phyloP scores from a whole-genome alignment of 2,113 vertebrate species.

The Brachirus orientalis region DNA sequence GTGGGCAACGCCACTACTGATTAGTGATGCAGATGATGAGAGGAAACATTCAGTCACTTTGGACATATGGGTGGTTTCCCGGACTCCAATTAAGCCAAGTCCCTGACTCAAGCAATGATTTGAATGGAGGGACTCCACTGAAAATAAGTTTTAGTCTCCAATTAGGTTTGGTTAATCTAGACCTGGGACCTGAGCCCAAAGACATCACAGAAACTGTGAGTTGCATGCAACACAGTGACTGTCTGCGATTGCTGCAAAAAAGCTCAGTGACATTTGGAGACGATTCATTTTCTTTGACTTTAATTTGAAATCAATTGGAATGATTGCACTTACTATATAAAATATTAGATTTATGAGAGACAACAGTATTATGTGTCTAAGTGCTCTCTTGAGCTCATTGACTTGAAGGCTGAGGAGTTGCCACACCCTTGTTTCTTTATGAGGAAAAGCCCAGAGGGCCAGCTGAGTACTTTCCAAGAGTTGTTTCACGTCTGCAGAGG shows the following conservation, averaged over 20 bases:
- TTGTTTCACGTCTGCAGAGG: slow-evolving; percentile 72
- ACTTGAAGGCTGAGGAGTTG: slow-evolving; percentile 42
- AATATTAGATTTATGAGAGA: slow-evolving; percentile 35
- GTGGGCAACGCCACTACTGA: slow-evolving; percentile 57
- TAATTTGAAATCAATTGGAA: slow-evolving; percentile 43
- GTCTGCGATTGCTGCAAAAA: slow-evolving; percentile 8
- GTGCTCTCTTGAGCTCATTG: slow-evolving; percentile 57
- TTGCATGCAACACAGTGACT: slow-evolving; percentile 30
- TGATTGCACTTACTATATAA: slow-evolving; percentile 53
- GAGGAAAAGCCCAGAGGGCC: slow-evolving; percentile 60
- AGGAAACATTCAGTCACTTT: slow-evolving; percentile 74
- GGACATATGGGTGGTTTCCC: slow-evolving; percentile 60
- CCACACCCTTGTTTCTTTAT: slow-evolving; percentile 72
- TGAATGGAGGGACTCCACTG: slow-evolving; percentile 45
- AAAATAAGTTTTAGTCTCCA: slow-evolving; percentile 55
- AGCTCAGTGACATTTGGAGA: slow-evolving; percentile 25
- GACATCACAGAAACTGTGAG: slow-evolving; percentile 25
- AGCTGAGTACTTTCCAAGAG: slow-evolving; percentile 62
- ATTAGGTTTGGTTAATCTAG: slow-evolving; percentile 58
- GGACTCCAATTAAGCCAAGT: slow-evolving; percentile 54
- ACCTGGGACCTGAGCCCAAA: slow-evolving; percentile 56
- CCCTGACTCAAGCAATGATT: slow-evolving; percentile 44
- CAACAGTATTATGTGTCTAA: slow-evolving; percentile 56
- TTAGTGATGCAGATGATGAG: slow-evolving; percentile 67
- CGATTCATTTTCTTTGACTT: slow-evolving; percentile 48